These are phyloP conservation scores for Mola mola DNA, from an alignment of 2,113 vertebrate species.

Conservation along the genomic window DNA sequence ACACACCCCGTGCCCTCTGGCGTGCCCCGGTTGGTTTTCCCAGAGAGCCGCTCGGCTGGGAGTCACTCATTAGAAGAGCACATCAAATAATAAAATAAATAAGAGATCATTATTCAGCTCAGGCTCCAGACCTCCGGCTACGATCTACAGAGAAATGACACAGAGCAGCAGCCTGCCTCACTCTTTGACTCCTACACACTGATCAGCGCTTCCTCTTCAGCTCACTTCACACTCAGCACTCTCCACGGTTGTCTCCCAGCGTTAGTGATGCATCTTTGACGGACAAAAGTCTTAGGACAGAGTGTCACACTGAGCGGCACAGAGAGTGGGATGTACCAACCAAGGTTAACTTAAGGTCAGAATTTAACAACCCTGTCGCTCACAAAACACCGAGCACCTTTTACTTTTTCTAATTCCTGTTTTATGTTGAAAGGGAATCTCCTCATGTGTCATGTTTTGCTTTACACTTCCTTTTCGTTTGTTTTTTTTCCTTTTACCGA, in stretches of 20 bases:
- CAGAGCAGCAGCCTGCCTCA: constrained; percentile 10
- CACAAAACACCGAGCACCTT: not conserved
- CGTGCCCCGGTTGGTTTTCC: constrained; percentile 4
- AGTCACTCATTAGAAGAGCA: constrained; percentile 45
- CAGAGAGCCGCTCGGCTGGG: constrained; percentile 31
- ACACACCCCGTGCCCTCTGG: constrained; percentile 7
- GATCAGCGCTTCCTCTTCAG: constrained; percentile 25
- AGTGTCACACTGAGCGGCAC: not conserved
- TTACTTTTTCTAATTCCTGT: not conserved
- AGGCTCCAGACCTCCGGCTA: constrained; percentile 50
- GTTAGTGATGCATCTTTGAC: not conserved
- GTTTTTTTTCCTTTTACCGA: too few relatives aligned
- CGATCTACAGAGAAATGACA: constrained; percentile 44
- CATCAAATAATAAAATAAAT: constrained; percentile 30
- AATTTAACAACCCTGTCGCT: not conserved
- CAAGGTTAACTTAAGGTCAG: too few relatives aligned
- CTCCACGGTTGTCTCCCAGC: not conserved
- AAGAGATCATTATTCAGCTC: constrained; percentile 57
- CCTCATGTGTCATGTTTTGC: too few relatives aligned
- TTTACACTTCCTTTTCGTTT: too few relatives aligned
- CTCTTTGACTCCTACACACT: constrained; percentile 26
- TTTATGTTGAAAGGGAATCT: not conserved
- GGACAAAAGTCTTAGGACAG: constrained; percentile 20
- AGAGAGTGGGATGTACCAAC: not conserved
- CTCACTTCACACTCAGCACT: too few relatives aligned